Percentiles rank a stretch among this genome's conserved stretches.
Conservation (phyloP, 2,797 vertebrate genomes). For the Apogon talboti region DNA sequence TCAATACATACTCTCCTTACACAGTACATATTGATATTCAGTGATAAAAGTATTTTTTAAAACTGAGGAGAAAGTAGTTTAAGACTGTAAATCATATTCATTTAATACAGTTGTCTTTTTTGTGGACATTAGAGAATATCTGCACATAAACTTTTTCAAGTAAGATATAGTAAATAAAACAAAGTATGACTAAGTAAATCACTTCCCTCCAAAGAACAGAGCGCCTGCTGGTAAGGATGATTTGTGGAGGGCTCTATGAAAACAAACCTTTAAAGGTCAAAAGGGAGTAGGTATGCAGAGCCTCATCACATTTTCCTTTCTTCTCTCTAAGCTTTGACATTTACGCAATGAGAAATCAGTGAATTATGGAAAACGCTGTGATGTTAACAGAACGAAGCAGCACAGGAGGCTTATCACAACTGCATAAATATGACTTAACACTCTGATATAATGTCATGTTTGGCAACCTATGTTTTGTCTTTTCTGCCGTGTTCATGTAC, state of each 20-base stretch:
- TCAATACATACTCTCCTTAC: too few species aligned
- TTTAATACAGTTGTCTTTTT: not conserved
- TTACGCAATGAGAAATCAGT: conserved; percentile 48
- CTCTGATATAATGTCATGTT: conserved; percentile 8
- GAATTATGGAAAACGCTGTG: conserved; percentile 16
- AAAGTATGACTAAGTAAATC: conserved; percentile 20
- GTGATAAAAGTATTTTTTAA: too few species aligned
- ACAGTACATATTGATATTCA: too few species aligned
- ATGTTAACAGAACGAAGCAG: conserved; percentile 10
- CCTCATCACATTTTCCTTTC: conserved; percentile 50
- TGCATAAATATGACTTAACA: conserved; percentile 5
- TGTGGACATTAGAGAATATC: not conserved
- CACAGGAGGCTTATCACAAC: conserved; percentile 7
- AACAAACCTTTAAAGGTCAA: conserved; percentile 68
- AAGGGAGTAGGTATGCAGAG: conserved; percentile 39
- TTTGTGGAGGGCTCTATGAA: conserved; percentile 43
- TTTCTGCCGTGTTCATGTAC: not conserved
- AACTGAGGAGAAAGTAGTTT: too few species aligned
- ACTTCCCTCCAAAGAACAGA: conserved; percentile 18
- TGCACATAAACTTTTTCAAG: not conserved
- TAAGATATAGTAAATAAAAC: conserved; percentile 12
- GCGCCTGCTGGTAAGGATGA: conserved; percentile 17
- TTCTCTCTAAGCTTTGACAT: conserved; percentile 53
- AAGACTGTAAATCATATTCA: too few species aligned
- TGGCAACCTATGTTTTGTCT: conserved; percentile 18